Evolutionary conservation across 2,113 vertebrate genomes (phyloP), one percentile per base, ranked within the genome.

Genomic region (Ailurus styani): DNA sequence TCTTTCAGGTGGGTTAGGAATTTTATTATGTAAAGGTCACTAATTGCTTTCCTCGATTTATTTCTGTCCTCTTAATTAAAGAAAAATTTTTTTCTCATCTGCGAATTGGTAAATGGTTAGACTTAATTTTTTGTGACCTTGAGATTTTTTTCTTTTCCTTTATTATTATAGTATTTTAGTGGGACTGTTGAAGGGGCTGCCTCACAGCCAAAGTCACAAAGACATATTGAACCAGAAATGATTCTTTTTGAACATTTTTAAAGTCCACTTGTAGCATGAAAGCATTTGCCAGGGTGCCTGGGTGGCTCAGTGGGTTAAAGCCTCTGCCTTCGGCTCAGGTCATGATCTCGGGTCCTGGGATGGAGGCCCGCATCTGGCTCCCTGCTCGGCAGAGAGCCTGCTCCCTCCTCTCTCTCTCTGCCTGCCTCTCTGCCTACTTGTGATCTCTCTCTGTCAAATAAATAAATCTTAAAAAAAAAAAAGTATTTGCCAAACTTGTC

Each of bases 41-140:
- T 54, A 31, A 89, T 70, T 52, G 27, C 54, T 93, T 87, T 91
- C 64, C 54, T 73, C 60, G 70, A 5, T 75, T 95, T 47, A 18
- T 6, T 91, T 97, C 7, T 60, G 85, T 87, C 68, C 31, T 75
- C 15, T 17, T 84, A 91, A 82, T 96, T 88, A 94, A 94, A 96
- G 66, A 82, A 93, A 57, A 85, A 93, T 20, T 21, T 57, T 90
- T 57, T 42, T 64, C 37, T 91, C 31, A 85, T 82, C 6, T 92
- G 9, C 37, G 83, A 68, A 91, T 79, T 79, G 42, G n/a, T 40
- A 23, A 93, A 83, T 87, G 25, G 13, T 68, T 62, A 84, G 40
- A 66, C 13, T 90, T 85, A 55, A 79, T 70, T 73, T 96, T 78
- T 87, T 72, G 37, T 91, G 37, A 96, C 27, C 11, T 96, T 90